These are phyloP conservation scores for Silvanus unidentatus DNA, from an alignment of 2,888 invertebrate species.

Conservation along the genomic window DNA sequence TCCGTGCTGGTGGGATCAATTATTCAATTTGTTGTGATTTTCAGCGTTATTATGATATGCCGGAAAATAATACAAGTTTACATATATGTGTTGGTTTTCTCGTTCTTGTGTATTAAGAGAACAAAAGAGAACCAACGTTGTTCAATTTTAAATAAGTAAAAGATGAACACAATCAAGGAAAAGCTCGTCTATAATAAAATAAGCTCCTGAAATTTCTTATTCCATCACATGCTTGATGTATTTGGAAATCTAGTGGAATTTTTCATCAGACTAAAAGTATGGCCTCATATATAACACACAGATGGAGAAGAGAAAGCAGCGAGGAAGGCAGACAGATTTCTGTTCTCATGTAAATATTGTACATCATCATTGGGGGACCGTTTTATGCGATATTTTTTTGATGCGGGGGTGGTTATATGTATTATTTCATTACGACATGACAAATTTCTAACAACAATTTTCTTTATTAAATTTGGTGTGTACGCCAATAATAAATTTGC, in stretches of 20 bases:
- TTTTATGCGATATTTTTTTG: no score
- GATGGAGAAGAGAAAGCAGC: no score
- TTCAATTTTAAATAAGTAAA: conserved; percentile 14
- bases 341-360: conserved; percentile 11
- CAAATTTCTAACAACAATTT: conserved; percentile 1
- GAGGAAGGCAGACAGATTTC: conserved; percentile 1
- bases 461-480: conserved; percentile 1
- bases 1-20: no score
- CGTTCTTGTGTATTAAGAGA: background rate
- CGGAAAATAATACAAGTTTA: no score
- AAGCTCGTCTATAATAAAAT: conserved; percentile 10
- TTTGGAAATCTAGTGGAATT: conserved; percentile 16
- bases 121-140: conserved; percentile 11
- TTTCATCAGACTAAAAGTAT: conserved; percentile 11
- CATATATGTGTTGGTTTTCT: no score
- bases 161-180: conserved; percentile 2
- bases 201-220: conserved; percentile 17
- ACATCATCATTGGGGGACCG: conserved; percentile 4
- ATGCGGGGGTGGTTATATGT: no score
- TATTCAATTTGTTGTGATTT: no score
- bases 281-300: background rate
- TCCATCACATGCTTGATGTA: conserved; percentile 18
- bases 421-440: no score
- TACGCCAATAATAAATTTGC: no score
- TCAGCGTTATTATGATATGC: no score